A percentile compares a stretch with the other conserved stretches of the same genome.
Evolutionary conservation across 2,888 invertebrate species (phyloP).

Genomic region (Elgonia sp.): DNA sequence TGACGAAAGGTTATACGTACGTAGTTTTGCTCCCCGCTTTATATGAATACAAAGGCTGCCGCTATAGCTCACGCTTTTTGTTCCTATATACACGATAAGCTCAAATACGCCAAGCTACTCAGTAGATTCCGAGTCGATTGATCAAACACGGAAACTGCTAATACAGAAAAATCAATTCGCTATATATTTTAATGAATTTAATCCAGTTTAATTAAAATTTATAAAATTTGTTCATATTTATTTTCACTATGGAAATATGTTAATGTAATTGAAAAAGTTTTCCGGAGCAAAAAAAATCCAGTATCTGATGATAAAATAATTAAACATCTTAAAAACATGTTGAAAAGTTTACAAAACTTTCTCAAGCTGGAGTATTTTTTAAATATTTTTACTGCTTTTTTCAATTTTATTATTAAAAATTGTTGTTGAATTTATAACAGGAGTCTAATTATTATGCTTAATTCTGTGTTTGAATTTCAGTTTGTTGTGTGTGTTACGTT

Average conservation of each 20-base stretch:
- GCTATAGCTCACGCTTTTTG: slow-evolving; percentile 39
- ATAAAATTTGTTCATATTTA: neutral
- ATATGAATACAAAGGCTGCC: slow-evolving; percentile 47
- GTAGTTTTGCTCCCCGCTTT: slow-evolving; percentile 47
- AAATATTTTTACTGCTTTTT: too few relatives aligned
- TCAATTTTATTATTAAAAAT: too few relatives aligned
- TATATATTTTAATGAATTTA: neutral
- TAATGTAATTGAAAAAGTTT: too few relatives aligned
- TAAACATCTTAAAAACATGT: too few relatives aligned
- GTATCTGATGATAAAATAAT: too few relatives aligned
- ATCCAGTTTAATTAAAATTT: neutral
- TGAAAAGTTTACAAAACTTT: too few relatives aligned
- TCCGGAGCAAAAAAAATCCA: too few relatives aligned
- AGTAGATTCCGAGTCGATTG: slow-evolving; percentile 54
- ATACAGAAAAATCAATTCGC: slow-evolving; percentile 37
- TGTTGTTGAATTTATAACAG: too few relatives aligned
- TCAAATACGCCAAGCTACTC: slow-evolving; percentile 30
- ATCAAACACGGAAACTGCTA: slow-evolving; percentile 41
- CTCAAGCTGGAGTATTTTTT: too few relatives aligned
- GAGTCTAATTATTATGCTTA: too few relatives aligned
- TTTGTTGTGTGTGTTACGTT: neutral
- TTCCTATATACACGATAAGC: slow-evolving; percentile 41
- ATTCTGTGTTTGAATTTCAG: neutral
- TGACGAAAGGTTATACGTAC: slow-evolving; percentile 59
- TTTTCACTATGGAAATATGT: neutral